These are phyloP conservation scores for Nerophis ophidion DNA, from an alignment of 2,113 vertebrate genomes.

Conservation along the genomic window DNA sequence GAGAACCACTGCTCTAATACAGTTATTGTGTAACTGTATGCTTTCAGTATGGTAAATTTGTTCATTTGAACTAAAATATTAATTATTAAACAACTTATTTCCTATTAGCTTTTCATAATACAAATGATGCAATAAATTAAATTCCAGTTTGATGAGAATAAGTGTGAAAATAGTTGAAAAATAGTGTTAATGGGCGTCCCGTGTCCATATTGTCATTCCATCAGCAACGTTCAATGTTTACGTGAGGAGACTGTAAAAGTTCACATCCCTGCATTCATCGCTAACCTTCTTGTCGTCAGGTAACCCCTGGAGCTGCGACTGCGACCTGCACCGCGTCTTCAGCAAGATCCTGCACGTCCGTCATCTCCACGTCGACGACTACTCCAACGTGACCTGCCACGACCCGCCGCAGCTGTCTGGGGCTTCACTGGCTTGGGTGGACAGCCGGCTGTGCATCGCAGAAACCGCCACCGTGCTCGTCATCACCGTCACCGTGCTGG, in stretches of 20 bases:
- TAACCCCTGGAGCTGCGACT: constrained; percentile 73
- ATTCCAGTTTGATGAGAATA: too few relatives aligned
- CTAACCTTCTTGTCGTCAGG: constrained; percentile 10
- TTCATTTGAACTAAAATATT: too few relatives aligned
- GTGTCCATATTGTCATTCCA: too few relatives aligned
- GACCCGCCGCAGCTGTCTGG: constrained; percentile 60
- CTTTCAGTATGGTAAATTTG: too few relatives aligned
- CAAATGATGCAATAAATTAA: too few relatives aligned
- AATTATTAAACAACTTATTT: too few relatives aligned
- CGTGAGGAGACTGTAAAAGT: background rate
- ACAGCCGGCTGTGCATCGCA: constrained; percentile 67
- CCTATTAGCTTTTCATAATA: too few relatives aligned
- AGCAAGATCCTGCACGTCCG: constrained; percentile 70
- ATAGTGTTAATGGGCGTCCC: too few relatives aligned
- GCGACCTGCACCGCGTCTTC: constrained; percentile 70
- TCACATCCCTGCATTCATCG: background rate
- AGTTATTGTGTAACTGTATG: too few relatives aligned
- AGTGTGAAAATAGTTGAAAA: too few relatives aligned
- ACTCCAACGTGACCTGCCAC: constrained; percentile 63
- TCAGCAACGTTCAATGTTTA: background rate
- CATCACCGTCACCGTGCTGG: constrained; percentile 66
- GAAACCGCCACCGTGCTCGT: constrained; percentile 69
- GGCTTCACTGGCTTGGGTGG: constrained; percentile 56
- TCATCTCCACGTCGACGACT: constrained; percentile 69
- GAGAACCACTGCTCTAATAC: too few relatives aligned